Conservation (phyloP, 1,140 invertebrate genomes). For the Homarus americanus region DNA sequence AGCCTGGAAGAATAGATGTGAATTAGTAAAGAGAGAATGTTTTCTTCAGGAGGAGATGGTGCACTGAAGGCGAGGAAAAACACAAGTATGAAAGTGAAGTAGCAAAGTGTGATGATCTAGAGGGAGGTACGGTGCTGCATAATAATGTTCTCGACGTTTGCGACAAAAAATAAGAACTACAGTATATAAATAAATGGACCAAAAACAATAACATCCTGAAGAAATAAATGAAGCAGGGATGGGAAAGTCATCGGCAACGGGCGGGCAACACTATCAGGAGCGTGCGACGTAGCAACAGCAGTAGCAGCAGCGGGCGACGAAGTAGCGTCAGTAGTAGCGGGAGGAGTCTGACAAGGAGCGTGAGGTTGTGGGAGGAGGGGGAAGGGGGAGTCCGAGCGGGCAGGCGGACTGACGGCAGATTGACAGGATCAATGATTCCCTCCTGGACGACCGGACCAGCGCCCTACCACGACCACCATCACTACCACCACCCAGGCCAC, state of each 20-base stretch:
- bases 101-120: too few species aligned
- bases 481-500: constrained; percentile 17
- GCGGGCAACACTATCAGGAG: neutral
- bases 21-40: neutral
- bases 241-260: too few species aligned
- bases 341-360: constrained; percentile 20
- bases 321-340: constrained; percentile 21
- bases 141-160: too few species aligned
- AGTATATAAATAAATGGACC: too few species aligned
- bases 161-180: too few species aligned
- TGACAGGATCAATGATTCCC: constrained; percentile 73
- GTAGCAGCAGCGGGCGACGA: constrained; percentile 18
- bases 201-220: too few species aligned
- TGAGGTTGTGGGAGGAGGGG: neutral
- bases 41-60: neutral
- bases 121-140: too few species aligned
- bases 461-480: constrained; percentile 41
- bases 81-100: too few species aligned
- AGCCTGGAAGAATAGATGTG: too few species aligned
- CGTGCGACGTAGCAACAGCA: neutral
- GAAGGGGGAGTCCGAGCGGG: constrained; percentile 26
- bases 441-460: constrained; percentile 64
- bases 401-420: constrained; percentile 72
- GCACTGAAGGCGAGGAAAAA: neutral
- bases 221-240: too few species aligned